Evolutionary conservation across 2,797 vertebrate genomes (phyloP).

Genomic region (Microcaecilia unicolor): DNA sequence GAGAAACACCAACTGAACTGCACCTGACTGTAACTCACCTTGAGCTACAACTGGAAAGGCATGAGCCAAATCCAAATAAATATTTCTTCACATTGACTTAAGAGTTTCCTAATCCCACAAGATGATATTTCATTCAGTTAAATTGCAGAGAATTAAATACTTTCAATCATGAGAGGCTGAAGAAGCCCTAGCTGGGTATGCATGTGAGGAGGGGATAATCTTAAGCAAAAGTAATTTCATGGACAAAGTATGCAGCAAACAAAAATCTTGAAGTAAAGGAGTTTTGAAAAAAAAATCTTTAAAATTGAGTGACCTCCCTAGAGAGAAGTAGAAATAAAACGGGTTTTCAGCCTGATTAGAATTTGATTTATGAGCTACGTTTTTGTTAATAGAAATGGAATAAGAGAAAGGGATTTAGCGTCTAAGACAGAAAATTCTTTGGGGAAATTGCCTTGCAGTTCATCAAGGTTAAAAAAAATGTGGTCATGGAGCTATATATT

Average conservation of each 20-base stretch:
- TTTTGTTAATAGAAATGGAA: conserved; percentile 32
- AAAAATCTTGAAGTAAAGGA: conserved; percentile 27
- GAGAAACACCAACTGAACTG: too few relatives aligned
- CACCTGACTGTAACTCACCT: too few relatives aligned
- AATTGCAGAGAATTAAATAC: conserved; percentile 44
- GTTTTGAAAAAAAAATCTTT: conserved; percentile 35
- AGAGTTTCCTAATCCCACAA: conserved; percentile 36
- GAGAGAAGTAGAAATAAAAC: conserved; percentile 22
- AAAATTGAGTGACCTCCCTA: conserved; percentile 20
- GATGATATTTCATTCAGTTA: too few relatives aligned
- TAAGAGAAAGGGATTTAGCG: conserved; percentile 29
- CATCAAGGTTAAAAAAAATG: too few relatives aligned
- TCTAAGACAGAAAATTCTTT: conserved; percentile 34
- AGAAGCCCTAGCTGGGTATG: conserved; percentile 13
- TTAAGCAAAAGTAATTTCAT: conserved; percentile 44
- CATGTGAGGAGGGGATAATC: conserved; percentile 31
- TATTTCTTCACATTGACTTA: too few relatives aligned
- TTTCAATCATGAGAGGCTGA: conserved; percentile 30
- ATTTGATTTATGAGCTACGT: conserved; percentile 38
- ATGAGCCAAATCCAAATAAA: too few relatives aligned
- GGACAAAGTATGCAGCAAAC: conserved; percentile 20
- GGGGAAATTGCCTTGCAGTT: too few relatives aligned
- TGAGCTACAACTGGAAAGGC: too few relatives aligned
- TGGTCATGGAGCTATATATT: too few relatives aligned
- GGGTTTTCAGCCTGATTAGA: conserved; percentile 39